Percentiles rank a stretch among this genome's conserved stretches.
These are phyloP conservation scores for Botia almorhae DNA, from an alignment of 2,797 vertebrate genomes.

Conservation along the genomic window DNA sequence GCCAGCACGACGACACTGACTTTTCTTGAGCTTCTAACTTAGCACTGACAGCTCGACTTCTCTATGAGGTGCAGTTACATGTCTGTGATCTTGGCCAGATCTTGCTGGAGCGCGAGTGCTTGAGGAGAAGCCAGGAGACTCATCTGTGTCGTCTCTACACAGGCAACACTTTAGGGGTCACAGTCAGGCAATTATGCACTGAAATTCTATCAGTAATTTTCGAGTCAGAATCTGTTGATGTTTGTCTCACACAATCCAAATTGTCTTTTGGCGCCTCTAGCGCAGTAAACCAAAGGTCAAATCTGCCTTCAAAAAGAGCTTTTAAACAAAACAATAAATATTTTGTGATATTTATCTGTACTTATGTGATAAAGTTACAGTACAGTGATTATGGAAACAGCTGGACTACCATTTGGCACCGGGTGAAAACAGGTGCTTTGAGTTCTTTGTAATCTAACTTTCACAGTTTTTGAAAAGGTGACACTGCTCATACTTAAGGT, in stretches of 20 bases:
- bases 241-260: background rate
- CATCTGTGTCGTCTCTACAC: slow-evolving; percentile 34
- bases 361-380: background rate
- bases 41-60: slow-evolving; percentile 31
- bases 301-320: background rate
- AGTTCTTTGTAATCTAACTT: background rate
- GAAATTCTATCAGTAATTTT: background rate
- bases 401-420: background rate
- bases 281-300: background rate
- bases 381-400: too few species aligned
- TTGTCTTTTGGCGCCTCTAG: background rate
- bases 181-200: slow-evolving; percentile 6
- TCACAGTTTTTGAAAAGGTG: too few species aligned
- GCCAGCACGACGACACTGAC: slow-evolving; percentile 52
- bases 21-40: slow-evolving; percentile 54
- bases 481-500: too few species aligned
- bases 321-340: background rate
- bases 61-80: slow-evolving; percentile 55
- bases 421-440: background rate
- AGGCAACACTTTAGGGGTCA: slow-evolving; percentile 13
- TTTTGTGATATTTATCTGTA: background rate
- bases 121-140: slow-evolving; percentile 28
- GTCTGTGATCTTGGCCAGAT: slow-evolving; percentile 49
- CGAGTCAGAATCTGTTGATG: background rate
- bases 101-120: slow-evolving; percentile 50